A percentile compares a stretch with the other conserved stretches of the same genome.
These are phyloP conservation scores for Thaumatotibia leucotreta DNA, from an alignment of 1,140 invertebrate genomes.

Conservation along the genomic window DNA sequence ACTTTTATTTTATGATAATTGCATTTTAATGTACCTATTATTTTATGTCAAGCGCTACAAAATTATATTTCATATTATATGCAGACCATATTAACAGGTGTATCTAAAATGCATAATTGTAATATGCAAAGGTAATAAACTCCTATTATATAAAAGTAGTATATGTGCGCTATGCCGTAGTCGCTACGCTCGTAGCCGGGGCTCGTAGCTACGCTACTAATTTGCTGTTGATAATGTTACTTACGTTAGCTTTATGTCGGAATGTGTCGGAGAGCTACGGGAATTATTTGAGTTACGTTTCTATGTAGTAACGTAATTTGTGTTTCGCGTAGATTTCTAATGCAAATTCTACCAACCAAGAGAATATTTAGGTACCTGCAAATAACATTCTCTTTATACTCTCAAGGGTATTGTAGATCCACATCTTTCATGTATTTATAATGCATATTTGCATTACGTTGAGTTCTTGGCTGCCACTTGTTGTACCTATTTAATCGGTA, in stretches of 20 bases:
- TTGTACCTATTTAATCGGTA: too few species aligned
- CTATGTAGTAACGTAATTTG: background rate
- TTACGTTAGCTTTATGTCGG: background rate
- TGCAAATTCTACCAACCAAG: background rate
- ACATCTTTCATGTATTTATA: too few species aligned
- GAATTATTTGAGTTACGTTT: background rate
- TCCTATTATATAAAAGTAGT: background rate
- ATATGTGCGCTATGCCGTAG: background rate
- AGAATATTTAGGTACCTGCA: background rate
- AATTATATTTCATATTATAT: background rate
- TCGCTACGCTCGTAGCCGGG: background rate
- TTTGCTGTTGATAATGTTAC: conserved; percentile 10
- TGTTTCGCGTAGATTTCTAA: background rate
- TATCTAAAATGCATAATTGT: background rate
- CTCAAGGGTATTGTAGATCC: too few species aligned
- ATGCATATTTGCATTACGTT: too few species aligned
- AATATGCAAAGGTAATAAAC: background rate
- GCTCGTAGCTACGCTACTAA: conserved; percentile 3
- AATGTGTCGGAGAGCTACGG: background rate
- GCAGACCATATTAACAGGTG: too few species aligned
- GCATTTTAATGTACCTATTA: too few species aligned
- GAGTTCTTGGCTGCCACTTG: too few species aligned
- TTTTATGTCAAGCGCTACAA: too few species aligned
- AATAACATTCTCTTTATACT: too few species aligned
- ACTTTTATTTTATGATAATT: too few species aligned